A percentile compares a stretch with the other conserved stretches of the same genome.
These are phyloP conservation scores for Apocheima hispidaria DNA, from an alignment of 2,888 invertebrate genomes.

Conservation along the genomic window DNA sequence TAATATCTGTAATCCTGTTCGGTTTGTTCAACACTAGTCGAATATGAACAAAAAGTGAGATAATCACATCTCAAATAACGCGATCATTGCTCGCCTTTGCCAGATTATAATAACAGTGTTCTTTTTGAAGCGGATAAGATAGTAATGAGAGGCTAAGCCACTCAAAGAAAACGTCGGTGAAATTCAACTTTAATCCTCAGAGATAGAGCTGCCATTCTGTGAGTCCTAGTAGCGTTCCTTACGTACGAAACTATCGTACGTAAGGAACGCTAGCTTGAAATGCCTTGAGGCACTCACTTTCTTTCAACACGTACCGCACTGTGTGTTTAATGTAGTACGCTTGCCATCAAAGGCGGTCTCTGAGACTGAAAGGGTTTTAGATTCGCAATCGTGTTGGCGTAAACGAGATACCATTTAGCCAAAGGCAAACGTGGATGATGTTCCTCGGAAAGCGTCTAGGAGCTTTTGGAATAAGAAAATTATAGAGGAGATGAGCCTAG, in stretches of 20 bases:
- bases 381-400: slow-evolving; percentile 77
- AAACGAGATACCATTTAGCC: slow-evolving; percentile 81
- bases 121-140: slow-evolving; percentile 72
- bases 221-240: too few relatives aligned
- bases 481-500: slow-evolving; percentile 29
- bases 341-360: slow-evolving; percentile 73
- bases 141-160: slow-evolving; percentile 66
- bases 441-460: slow-evolving; percentile 62
- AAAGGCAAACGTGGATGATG: slow-evolving; percentile 65
- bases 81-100: slow-evolving; percentile 79
- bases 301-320: slow-evolving; percentile 83
- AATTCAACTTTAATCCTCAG: slow-evolving; percentile 2
- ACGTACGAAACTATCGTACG: slow-evolving; percentile 33
- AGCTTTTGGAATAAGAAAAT: slow-evolving; percentile 56
- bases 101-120: slow-evolving; percentile 80
- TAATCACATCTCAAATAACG: slow-evolving; percentile 72
- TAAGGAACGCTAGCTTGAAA: slow-evolving; percentile 71
- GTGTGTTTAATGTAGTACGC: slow-evolving; percentile 79
- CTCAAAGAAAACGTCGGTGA: not conserved
- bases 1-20: slow-evolving; percentile 55
- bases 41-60: slow-evolving; percentile 68
- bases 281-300: slow-evolving; percentile 71
- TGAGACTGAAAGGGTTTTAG: slow-evolving; percentile 72
- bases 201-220: slow-evolving; percentile 9
- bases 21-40: slow-evolving; percentile 52